A percentile compares a stretch with the other conserved stretches of the same genome.
These are phyloP conservation scores for Equus quagga DNA, from an alignment of 2,113 vertebrate species.

Conservation along the genomic window DNA sequence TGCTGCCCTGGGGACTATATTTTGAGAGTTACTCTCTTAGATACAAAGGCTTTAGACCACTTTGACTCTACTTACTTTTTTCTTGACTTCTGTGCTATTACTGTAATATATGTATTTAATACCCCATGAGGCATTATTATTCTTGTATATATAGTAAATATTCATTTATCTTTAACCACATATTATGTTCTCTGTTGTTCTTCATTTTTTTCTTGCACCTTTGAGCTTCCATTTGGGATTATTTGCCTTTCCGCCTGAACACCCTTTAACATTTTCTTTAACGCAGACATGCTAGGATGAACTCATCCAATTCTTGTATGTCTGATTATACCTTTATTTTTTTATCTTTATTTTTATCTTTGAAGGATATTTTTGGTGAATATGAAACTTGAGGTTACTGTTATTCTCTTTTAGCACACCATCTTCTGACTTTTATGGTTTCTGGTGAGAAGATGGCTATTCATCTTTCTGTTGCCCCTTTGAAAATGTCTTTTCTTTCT, in stretches of 20 bases:
- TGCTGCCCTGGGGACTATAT: neutral
- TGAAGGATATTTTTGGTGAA: neutral
- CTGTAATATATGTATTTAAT: neutral
- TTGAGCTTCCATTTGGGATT: neutral
- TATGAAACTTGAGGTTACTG: neutral
- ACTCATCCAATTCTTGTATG: neutral
- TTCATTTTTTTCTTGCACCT: neutral
- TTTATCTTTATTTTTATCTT: neutral
- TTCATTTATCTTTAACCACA: neutral
- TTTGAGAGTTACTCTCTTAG: neutral
- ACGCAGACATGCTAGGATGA: neutral
- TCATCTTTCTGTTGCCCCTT: neutral
- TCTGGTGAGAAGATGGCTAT: neutral
- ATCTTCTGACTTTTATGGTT: neutral
- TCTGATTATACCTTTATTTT: neutral
- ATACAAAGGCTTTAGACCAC: neutral
- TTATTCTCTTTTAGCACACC: neutral
- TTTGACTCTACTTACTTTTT: neutral
- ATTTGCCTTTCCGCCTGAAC: neutral
- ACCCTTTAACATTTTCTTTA: neutral
- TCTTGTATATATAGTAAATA: neutral
- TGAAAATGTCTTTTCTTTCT: neutral
- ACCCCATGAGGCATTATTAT: neutral
- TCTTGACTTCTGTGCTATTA: neutral
- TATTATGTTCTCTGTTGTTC: neutral